phyloP scores from a whole-genome alignment of 2,113 vertebrate species.

The Rhinolophus sinicus region DNA sequence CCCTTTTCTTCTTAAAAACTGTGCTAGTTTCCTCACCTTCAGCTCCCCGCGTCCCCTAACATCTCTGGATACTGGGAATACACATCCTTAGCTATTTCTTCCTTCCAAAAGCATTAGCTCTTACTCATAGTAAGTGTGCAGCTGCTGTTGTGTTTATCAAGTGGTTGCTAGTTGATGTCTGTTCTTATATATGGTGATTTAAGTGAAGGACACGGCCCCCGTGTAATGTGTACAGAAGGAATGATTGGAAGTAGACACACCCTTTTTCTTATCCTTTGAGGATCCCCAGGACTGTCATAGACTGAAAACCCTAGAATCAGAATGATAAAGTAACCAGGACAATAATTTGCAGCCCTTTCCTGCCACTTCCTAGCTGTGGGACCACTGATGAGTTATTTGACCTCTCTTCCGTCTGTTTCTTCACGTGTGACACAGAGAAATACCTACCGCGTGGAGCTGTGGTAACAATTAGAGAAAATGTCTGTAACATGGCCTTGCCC shows the following conservation, averaged over 20 bases:
- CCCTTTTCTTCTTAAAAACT: constrained; percentile 3
- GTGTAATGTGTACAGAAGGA: not conserved
- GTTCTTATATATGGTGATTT: not conserved
- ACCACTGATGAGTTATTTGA: not conserved
- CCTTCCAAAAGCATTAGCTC: not conserved
- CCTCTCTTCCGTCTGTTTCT: not conserved
- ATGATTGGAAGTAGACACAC: not conserved
- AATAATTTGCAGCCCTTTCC: not conserved
- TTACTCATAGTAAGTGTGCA: not conserved
- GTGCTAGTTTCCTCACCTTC: not conserved
- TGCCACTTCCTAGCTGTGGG: not conserved
- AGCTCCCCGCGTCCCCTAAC: not conserved
- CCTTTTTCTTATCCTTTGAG: not conserved
- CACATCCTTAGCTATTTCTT: not conserved
- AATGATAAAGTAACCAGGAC: not conserved
- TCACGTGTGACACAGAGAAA: not conserved
- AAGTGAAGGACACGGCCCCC: not conserved
- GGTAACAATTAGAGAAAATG: not conserved
- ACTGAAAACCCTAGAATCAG: not conserved
- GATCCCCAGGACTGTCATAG: not conserved
- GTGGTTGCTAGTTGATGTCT: not conserved
- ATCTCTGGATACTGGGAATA: not conserved
- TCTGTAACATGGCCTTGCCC: accelerated
- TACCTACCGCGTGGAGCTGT: not conserved
- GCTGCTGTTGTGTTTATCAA: not conserved